A percentile compares a stretch with the other conserved stretches of the same genome.
Evolutionary conservation across 2,888 invertebrate genomes (phyloP).

Genomic region (Harpalus rufipes): DNA sequence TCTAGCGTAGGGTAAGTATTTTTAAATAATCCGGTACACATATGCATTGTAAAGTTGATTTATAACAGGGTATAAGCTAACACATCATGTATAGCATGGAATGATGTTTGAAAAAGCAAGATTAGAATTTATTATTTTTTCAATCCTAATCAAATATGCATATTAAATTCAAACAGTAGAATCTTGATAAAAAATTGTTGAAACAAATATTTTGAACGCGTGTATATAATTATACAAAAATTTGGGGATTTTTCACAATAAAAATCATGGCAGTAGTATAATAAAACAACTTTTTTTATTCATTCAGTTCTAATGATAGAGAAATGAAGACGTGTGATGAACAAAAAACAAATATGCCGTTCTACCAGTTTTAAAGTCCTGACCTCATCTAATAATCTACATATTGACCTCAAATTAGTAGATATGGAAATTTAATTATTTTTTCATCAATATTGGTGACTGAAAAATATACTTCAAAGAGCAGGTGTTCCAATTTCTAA

Average conservation of each 20-base stretch:
- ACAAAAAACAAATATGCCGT: constrained; percentile 20
- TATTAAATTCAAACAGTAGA: background rate
- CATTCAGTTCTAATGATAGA: background rate
- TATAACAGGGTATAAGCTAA: constrained; percentile 3
- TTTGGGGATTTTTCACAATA: background rate
- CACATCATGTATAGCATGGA: background rate
- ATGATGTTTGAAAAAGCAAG: constrained; percentile 18
- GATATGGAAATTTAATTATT: constrained; percentile 17
- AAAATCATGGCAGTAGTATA: background rate
- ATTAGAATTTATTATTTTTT: background rate
- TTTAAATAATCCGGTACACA: background rate
- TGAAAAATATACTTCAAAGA: background rate
- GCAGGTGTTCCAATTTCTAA: background rate
- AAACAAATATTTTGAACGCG: background rate
- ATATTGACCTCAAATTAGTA: constrained; percentile 34
- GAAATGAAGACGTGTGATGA: constrained; percentile 17
- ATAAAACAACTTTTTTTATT: background rate
- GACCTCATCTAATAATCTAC: constrained; percentile 41
- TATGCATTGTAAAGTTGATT: constrained; percentile 20
- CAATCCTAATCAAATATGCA: background rate
- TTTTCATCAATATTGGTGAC: background rate
- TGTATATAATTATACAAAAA: background rate
- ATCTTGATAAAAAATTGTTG: background rate
- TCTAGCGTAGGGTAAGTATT: background rate
- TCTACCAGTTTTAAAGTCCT: constrained; percentile 29